These are phyloP conservation scores for Dryomyza anilis DNA, from an alignment of 2,888 invertebrate species.

Conservation along the genomic window DNA sequence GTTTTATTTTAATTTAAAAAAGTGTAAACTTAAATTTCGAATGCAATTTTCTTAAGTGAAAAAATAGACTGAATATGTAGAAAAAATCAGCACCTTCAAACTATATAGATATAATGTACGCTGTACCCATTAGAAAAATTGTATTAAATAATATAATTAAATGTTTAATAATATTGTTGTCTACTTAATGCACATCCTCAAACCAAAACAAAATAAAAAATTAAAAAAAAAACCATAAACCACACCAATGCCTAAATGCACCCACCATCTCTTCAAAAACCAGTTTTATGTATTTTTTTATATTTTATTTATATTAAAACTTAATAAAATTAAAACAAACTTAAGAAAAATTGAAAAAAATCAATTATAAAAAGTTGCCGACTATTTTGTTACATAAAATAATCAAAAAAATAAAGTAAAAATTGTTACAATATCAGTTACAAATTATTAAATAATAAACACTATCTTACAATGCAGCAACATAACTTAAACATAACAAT, in stretches of 20 bases:
- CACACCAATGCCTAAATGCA: too few relatives aligned
- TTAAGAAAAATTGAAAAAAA: constrained; percentile 23
- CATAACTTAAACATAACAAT: neutral
- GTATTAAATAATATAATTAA: neutral
- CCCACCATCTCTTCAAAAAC: too few relatives aligned
- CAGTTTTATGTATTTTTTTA: neutral
- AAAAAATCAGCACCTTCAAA: too few relatives aligned
- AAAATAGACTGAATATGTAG: neutral
- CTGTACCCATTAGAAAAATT: too few relatives aligned
- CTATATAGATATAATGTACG: too few relatives aligned
- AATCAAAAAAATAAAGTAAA: neutral
- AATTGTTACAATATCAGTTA: too few relatives aligned
- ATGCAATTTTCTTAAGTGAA: too few relatives aligned
- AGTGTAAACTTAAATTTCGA: too few relatives aligned
- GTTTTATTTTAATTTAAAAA: too few relatives aligned
- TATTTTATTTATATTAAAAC: neutral
- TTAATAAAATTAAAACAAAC: constrained; percentile 8
- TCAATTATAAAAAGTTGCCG: constrained; percentile 24
- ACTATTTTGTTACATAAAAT: constrained; percentile 14
- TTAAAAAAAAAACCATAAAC: neutral
- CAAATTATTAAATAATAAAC: neutral
- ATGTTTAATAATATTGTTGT: neutral
- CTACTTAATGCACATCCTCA: too few relatives aligned
- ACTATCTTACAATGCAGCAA: neutral
- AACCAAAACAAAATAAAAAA: neutral